These are phyloP conservation scores for Neogale vison DNA, from an alignment of 2,113 vertebrate genomes.

Conservation along the genomic window DNA sequence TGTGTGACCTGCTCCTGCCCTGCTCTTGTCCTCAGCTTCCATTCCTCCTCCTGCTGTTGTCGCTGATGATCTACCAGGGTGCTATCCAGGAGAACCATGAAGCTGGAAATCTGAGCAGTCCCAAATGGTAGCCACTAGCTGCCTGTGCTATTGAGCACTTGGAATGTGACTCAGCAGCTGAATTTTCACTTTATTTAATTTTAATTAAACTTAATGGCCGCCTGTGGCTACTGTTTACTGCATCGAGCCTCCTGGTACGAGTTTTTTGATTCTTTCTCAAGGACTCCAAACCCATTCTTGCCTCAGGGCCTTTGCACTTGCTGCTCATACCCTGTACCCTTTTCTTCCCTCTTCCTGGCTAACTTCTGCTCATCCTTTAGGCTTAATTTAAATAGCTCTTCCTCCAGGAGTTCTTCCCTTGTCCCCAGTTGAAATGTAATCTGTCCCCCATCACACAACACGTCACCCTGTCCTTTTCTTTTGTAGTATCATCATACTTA, in stretches of 20 bases:
- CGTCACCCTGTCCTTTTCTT: background rate
- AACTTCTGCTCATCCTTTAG: background rate
- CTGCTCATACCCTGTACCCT: background rate
- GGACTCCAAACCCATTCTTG: too few species aligned
- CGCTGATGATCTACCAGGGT: background rate
- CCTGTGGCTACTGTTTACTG: background rate
- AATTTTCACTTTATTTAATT: slow-evolving; percentile 1
- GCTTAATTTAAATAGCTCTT: background rate
- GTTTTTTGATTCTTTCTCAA: background rate
- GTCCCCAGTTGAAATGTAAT: background rate
- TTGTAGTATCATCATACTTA: background rate
- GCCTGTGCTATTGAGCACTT: background rate
- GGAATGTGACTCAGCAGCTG: background rate
- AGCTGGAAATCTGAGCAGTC: background rate
- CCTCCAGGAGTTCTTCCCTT: background rate
- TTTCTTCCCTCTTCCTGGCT: background rate
- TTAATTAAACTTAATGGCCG: background rate
- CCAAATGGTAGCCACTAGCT: background rate
- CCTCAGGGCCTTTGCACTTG: background rate
- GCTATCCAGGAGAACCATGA: background rate
- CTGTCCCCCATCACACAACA: background rate
- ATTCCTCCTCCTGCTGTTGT: background rate
- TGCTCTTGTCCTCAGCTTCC: background rate
- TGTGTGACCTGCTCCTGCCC: background rate
- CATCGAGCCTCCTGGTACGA: background rate